phyloP scores from a whole-genome alignment of 2,113 vertebrate genomes.

The Felis chaus region DNA sequence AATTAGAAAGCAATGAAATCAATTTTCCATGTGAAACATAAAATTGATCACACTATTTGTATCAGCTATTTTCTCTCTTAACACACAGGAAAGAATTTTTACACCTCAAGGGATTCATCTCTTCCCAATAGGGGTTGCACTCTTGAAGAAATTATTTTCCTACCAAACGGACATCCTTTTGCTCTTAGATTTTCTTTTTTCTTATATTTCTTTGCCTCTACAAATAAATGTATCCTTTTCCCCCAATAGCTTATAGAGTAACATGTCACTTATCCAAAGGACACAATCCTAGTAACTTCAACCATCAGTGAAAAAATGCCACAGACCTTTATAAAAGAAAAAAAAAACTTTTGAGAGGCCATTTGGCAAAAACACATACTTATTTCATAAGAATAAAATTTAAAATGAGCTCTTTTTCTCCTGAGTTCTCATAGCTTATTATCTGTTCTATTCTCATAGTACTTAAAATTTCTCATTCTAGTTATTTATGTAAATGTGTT shows the following conservation, averaged over 20 bases:
- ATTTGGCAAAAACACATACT: slow-evolving; percentile 36
- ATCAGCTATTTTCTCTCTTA: background rate
- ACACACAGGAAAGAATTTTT: slow-evolving; percentile 20
- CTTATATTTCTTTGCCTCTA: slow-evolving; percentile 5
- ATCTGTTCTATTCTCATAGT: background rate
- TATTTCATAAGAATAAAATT: slow-evolving; percentile 41
- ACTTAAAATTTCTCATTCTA: slow-evolving; percentile 5
- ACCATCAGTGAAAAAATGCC: background rate
- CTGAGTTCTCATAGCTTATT: background rate
- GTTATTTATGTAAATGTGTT: slow-evolving; percentile 51
- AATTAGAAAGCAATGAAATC: background rate
- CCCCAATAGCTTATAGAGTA: background rate
- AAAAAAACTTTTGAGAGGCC: background rate
- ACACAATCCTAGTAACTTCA: slow-evolving; percentile 35
- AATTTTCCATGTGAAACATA: slow-evolving; percentile 17
- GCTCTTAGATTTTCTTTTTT: background rate
- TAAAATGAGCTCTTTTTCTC: background rate
- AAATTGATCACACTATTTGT: slow-evolving; percentile 40
- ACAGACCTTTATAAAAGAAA: background rate
- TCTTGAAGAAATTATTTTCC: slow-evolving; percentile 1
- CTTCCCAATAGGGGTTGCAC: background rate
- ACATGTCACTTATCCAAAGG: background rate
- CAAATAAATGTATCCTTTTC: slow-evolving; percentile 18
- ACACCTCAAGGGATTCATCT: background rate
- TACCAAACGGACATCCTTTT: background rate